These are phyloP conservation scores for Tiliqua scincoides DNA, from an alignment of 2,113 vertebrate species.

Conservation along the genomic window DNA sequence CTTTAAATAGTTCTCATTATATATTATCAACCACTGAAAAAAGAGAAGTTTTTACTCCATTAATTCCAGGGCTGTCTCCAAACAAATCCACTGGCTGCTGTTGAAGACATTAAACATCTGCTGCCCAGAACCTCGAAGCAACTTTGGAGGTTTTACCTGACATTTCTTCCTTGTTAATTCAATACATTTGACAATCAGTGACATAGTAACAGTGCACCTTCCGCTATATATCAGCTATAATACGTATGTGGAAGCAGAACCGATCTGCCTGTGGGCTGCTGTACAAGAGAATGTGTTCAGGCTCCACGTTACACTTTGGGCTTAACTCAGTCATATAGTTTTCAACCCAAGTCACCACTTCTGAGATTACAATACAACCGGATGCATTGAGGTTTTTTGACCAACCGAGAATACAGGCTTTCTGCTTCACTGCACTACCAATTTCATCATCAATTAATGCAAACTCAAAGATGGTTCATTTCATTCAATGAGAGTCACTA, in stretches of 20 bases:
- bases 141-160: slow-evolving; percentile 12
- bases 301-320: neutral
- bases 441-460: neutral
- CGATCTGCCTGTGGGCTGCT: neutral
- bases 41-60: neutral
- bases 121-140: neutral
- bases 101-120: slow-evolving; percentile 12
- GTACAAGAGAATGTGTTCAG: neutral
- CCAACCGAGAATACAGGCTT: neutral
- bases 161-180: slow-evolving; percentile 12
- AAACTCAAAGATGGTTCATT: neutral
- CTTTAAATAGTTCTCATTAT: neutral
- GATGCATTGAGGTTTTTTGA: neutral
- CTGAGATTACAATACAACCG: slow-evolving; percentile 22
- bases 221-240: neutral
- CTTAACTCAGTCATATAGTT: neutral
- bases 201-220: neutral
- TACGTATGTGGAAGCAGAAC: neutral
- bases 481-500: neutral
- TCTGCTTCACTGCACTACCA: slow-evolving; percentile 21
- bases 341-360: neutral
- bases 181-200: neutral
- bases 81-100: neutral
- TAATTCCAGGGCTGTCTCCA: slow-evolving; percentile 11
- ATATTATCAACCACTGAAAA: neutral